Evolutionary conservation across 92 coral and sea anemone genomes (phyloP).

Genomic region (Palythoa caribaeorum): DNA sequence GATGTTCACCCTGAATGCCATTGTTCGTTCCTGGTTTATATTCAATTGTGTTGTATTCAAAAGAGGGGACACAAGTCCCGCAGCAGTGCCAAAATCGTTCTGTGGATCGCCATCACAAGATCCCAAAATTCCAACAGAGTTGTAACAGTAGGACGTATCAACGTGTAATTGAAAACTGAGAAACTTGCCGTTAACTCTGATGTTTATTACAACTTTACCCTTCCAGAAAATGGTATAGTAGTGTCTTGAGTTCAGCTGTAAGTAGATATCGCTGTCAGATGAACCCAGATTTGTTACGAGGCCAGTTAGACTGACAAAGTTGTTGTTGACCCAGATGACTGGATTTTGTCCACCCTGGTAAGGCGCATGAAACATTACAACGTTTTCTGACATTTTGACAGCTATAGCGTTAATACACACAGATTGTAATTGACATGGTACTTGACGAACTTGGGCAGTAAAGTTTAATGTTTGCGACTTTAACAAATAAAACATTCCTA

Average conservation of each 20-base stretch:
- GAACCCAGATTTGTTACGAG: constrained; percentile 46
- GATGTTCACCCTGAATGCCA: constrained; percentile 17
- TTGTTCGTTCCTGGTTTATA: constrained; percentile 39
- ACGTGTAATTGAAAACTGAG: constrained; percentile 54
- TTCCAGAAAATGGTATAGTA: constrained; percentile 50
- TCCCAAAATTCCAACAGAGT: constrained; percentile 61
- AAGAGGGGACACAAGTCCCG: constrained; percentile 32
- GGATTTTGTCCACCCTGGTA: constrained; percentile 34
- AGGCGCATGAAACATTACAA: constrained; percentile 66
- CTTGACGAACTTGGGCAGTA: constrained; percentile 64
- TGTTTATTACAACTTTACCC: constrained; percentile 29
- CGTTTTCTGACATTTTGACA: constrained; percentile 48
- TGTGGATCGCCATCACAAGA: constrained; percentile 61
- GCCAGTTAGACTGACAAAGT: constrained; percentile 4
- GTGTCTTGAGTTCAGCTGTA: constrained; percentile 42
- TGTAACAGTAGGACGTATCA: constrained; percentile 51
- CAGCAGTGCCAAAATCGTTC: constrained; percentile 51
- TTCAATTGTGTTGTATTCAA: constrained; percentile 57
- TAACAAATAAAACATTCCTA: constrained; percentile 60
- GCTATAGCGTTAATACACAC: constrained; percentile 75
- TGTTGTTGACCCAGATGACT: constrained; percentile 58
- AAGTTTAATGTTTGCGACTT: constrained; percentile 24
- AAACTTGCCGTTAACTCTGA: constrained; percentile 54
- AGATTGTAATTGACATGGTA: constrained; percentile 66
- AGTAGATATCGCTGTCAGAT: constrained; percentile 25